Evolutionary conservation across 1,140 invertebrate species (phyloP), one percentile per base, ranked within the genome.

Genomic region (Coenobita brevimanus): DNA sequence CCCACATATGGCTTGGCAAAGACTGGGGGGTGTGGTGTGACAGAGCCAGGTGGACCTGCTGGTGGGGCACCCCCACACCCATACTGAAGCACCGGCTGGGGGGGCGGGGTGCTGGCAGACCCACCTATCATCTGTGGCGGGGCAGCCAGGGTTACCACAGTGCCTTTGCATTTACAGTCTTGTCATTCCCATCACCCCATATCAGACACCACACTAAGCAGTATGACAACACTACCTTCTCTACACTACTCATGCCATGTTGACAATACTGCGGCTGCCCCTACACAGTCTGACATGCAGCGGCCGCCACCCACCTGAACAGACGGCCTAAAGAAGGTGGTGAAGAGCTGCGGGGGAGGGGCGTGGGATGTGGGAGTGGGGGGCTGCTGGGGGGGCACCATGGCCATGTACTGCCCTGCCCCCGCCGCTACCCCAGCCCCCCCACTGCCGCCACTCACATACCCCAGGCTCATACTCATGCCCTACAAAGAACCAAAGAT

Each of bases 271-370:
- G 50, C 41, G 69, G 41, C 79, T 60, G 54, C 54, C 57, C 41
- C n/a, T 54, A 78, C 71, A 71, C 73, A 80, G 71, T 64, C 8
- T n/a, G 24, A 17, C 85, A 87, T 88, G 86, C 79, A 82, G 71
- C 78, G 33, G 71, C 71, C 62, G 75, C 33, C n/a, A 85, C 86
- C 80, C 80, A 88, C 86, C 80, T 88, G 86, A 30, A 88, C 80
- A 82, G 86, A 82, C 41, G 86, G 86, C 80, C 86, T 82, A 88
- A 88, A 88, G 86, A 88, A 88, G 86, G 86, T 88, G 54, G 86
- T 88, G 86, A 88, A 88, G 80, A 88, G 86, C 79, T 88, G 86
- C 50, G 83, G 83, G 80, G 86, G 86, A 88, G 86, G 86, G 80
- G 86, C 86, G 80, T 88, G 86, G 79, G 86, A 88, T 82, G 86